Evolutionary conservation across 2,888 invertebrate species (phyloP), one percentile per base, ranked within the genome.

Genomic region (Dioctria rufipes): DNA sequence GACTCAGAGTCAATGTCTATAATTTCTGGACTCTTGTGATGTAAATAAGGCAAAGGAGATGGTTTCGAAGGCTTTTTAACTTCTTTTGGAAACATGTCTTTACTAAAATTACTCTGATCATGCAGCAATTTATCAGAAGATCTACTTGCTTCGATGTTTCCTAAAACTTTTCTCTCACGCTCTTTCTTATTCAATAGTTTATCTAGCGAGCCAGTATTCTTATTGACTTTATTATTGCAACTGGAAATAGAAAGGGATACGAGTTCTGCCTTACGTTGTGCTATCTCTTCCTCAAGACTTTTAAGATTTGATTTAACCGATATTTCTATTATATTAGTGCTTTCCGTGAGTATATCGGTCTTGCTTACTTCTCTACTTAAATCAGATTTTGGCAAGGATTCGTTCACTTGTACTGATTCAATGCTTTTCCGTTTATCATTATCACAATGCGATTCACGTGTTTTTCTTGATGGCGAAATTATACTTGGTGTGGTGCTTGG

Each of bases 161-260:
- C 81, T 87, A 88, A 63, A 73, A 69, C 75, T 61, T 80, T 81
- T 42, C 82, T 80, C 63, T 90, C 87, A 82, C 90, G 90, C 84
- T 91, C 91, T 71, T 90, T 89, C 84, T 90, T 91, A 82, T 90
- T 92, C 65, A 93, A 89, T 65, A 93, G 86, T 84, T 91, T 91
- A 83, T 93, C 92, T 71, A 93, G 85, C 3, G 92, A 89, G 81
- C 90, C 88, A 84, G 90, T 84, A 88, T 89, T 86, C 85, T 90
- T 86, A 87, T 87, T 86, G 86, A 89, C 86, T 84, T 88, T 82
- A 83, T 82, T 86, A 60, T 83, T 84, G 49, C 84, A 84, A 4
- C 83, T 82, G n/a, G 80, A 77, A 4, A 71, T 81, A 4, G 82
- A 63, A n/a, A 84, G 81, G 3, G 83, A 83, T 5, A 78, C 81